phyloP scores from a whole-genome alignment of 2,113 vertebrate genomes.

The Picathartes gymnocephalus region DNA sequence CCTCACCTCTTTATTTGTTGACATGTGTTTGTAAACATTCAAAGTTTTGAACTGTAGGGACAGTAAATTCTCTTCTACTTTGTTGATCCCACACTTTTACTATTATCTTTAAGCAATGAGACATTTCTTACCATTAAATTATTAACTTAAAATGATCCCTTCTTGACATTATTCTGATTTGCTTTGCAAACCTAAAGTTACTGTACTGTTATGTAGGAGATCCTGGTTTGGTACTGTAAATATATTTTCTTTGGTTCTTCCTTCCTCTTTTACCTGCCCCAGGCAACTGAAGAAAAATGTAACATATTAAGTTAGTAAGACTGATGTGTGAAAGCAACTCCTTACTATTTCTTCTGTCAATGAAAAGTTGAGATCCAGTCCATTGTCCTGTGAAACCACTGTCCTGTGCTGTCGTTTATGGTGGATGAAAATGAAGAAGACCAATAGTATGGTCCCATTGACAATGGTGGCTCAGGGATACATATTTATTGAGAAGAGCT shows the following conservation, averaged over 20 bases:
- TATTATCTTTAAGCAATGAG: background rate
- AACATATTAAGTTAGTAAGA: background rate
- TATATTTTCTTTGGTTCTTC: background rate
- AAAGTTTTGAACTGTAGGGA: background rate
- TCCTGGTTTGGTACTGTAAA: background rate
- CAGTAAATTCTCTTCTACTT: background rate
- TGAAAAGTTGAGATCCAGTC: background rate
- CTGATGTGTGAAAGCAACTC: background rate
- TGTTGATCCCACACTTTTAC: background rate
- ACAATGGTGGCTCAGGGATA: background rate
- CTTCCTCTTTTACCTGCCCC: background rate
- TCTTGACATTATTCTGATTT: background rate
- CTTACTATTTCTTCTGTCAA: background rate
- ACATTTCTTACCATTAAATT: background rate
- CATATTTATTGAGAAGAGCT: background rate
- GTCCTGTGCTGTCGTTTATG: background rate
- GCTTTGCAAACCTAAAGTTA: background rate
- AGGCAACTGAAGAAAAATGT: background rate
- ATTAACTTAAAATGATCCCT: background rate
- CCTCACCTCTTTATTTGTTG: slow-evolving; percentile 31
- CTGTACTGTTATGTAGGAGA: background rate
- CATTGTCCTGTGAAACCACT: background rate
- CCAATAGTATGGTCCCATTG: background rate
- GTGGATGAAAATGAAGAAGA: background rate
- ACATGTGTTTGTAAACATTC: background rate